A percentile compares a stretch with the other conserved stretches of the same genome.
Evolutionary conservation across 1,140 invertebrate genomes (phyloP).

Genomic region (Bradysia coprophila): DNA sequence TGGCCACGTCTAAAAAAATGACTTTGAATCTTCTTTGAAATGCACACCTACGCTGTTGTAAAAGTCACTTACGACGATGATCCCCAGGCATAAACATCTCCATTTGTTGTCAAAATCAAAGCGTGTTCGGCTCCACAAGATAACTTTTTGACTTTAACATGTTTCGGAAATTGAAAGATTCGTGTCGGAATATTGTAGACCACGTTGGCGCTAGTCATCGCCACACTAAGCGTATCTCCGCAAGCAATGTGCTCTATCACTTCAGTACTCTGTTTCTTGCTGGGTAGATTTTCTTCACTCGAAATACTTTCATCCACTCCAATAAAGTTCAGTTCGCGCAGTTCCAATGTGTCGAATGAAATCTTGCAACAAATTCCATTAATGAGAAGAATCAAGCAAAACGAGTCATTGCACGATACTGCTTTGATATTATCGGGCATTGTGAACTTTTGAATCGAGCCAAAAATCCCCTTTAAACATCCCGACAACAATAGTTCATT

Average conservation of each 20-base stretch:
- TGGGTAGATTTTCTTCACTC: slow-evolving; percentile 8
- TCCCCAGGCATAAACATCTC: slow-evolving; percentile 62
- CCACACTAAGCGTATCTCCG: slow-evolving; percentile 25
- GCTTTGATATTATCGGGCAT: no score
- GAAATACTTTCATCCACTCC: slow-evolving; percentile 10
- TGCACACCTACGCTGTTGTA: no score
- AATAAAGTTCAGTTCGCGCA: slow-evolving; percentile 9
- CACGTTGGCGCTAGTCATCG: slow-evolving; percentile 27
- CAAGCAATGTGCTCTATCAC: slow-evolving; percentile 18
- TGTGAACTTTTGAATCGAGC: no score
- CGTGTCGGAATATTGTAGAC: slow-evolving; percentile 37
- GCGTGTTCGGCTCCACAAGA: slow-evolving; percentile 63
- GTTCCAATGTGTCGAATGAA: slow-evolving; percentile 4
- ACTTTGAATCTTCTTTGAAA: not conserved
- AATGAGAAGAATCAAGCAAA: slow-evolving; percentile 14
- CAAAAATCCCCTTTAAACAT: no score
- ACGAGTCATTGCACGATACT: slow-evolving; percentile 4
- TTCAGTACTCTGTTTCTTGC: not conserved
- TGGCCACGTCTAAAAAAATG: slow-evolving; percentile 52
- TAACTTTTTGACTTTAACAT: slow-evolving; percentile 37
- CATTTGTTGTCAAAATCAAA: slow-evolving; percentile 46
- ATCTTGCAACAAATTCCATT: slow-evolving; percentile 14
- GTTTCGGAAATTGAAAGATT: slow-evolving; percentile 30
- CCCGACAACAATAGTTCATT: no score
- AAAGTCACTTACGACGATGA: slow-evolving; percentile 51